These are phyloP conservation scores for Belonocnema kinseyi DNA, from an alignment of 1,140 invertebrate genomes.

Conservation along the genomic window DNA sequence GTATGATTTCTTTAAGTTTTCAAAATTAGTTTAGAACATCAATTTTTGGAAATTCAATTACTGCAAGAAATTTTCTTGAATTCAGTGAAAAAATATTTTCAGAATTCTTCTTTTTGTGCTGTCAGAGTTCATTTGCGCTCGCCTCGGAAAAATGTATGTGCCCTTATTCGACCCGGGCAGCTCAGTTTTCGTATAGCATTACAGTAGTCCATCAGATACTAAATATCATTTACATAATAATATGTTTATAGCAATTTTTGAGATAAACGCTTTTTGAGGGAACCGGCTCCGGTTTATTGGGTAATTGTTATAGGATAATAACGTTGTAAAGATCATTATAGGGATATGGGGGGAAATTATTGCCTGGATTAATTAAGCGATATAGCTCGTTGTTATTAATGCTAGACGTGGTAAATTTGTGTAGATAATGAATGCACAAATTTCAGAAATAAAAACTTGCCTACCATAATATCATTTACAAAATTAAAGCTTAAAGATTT, in stretches of 20 bases:
- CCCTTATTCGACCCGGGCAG: no score
- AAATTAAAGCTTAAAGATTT: neutral
- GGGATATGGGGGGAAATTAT: neutral
- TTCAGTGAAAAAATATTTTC: no score
- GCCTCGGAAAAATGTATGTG: no score
- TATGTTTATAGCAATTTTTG: neutral
- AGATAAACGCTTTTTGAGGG: conserved; percentile 11
- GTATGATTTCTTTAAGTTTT: no score
- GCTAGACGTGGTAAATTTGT: neutral
- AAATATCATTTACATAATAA: neutral
- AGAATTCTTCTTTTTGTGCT: no score
- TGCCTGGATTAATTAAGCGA: conserved; percentile 2
- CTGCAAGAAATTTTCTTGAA: no score
- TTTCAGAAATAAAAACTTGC: no score
- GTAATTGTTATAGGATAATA: conserved; percentile 2
- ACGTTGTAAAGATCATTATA: conserved; percentile 18
- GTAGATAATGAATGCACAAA: neutral
- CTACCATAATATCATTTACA: neutral
- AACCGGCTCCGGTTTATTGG: neutral
- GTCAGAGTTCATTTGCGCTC: no score
- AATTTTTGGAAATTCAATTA: no score
- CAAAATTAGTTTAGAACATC: no score
- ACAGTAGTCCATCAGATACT: neutral
- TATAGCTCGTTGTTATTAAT: neutral
- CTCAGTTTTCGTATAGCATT: neutral